These are phyloP conservation scores for Asobara japonica DNA, from an alignment of 1,140 invertebrate species.

Conservation along the genomic window DNA sequence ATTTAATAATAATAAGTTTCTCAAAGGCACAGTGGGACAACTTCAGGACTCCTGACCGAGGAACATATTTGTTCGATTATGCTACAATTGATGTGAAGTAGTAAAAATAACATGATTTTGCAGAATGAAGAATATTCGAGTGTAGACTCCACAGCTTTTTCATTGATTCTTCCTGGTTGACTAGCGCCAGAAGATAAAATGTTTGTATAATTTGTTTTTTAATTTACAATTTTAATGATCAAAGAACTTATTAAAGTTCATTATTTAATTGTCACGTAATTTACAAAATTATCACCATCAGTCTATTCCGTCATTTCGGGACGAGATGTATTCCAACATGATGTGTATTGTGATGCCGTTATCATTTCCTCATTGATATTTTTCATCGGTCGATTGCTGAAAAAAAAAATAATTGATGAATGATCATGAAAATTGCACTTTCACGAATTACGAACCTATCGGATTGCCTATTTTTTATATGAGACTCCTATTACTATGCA, in stretches of 20 bases:
- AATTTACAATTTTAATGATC: background rate
- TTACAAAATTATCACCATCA: background rate
- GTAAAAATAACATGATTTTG: background rate
- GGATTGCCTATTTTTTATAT: too few species aligned
- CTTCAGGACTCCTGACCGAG: constrained; percentile 36
- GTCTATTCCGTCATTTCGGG: background rate
- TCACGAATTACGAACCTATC: too few species aligned
- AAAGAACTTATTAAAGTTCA: too few species aligned
- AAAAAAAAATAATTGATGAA: background rate
- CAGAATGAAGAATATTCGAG: background rate
- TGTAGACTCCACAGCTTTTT: background rate
- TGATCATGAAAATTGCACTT: background rate
- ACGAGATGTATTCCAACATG: background rate
- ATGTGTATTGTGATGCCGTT: background rate
- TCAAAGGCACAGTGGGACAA: constrained; percentile 50
- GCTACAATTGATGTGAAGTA: background rate
- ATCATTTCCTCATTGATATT: background rate
- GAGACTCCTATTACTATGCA: too few species aligned
- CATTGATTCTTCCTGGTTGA: background rate
- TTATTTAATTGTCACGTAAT: background rate
- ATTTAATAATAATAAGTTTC: constrained; percentile 28
- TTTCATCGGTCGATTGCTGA: background rate
- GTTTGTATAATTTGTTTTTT: background rate
- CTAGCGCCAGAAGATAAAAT: background rate
- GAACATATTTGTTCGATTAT: constrained; percentile 23